phyloP scores from a whole-genome alignment of 2,113 vertebrate genomes.

The Malurus melanocephalus region DNA sequence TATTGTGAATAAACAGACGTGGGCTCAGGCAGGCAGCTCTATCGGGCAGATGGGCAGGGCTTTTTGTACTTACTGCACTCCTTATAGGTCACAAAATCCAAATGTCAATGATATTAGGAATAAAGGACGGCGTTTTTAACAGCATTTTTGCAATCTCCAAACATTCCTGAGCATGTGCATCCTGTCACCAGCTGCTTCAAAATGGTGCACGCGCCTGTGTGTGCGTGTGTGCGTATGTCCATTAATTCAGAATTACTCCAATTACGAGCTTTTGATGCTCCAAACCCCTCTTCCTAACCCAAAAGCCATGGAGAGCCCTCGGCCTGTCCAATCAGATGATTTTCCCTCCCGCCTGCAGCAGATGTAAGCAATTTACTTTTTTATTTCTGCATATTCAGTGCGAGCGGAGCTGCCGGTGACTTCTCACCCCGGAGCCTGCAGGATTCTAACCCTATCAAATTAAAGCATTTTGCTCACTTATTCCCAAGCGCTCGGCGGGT shows the following conservation, averaged over 20 bases:
- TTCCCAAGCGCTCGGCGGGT: conserved; percentile 93
- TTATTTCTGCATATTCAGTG: conserved; percentile 99
- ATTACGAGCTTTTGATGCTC: conserved; percentile 95
- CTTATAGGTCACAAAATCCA: conserved; percentile 49
- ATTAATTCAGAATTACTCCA: conserved; percentile 99
- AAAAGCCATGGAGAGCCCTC: conserved; percentile 90
- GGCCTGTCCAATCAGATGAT: conserved; percentile 92
- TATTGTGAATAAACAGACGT: conserved; percentile 35
- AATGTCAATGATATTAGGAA: neutral
- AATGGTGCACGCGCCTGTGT: neutral
- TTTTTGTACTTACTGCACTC: conserved; percentile 12
- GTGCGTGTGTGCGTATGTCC: conserved; percentile 42
- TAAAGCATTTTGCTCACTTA: conserved; percentile 99
- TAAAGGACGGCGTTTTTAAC: conserved; percentile 31
- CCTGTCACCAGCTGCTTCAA: conserved; percentile 82
- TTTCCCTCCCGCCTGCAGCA: conserved; percentile 92
- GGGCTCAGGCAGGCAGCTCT: neutral
- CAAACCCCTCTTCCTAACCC: conserved; percentile 82
- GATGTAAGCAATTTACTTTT: conserved; percentile 99
- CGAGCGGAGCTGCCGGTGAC: conserved; percentile 92
- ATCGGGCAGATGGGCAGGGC: neutral
- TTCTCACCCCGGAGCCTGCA: conserved; percentile 95
- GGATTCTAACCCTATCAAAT: conserved; percentile 99
- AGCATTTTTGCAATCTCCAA: conserved; percentile 42
- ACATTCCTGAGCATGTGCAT: conserved; percentile 78